Percentiles rank a stretch among this genome's conserved stretches.
phyloP scores from a whole-genome alignment of 2,113 vertebrate species.

The Haplochromis burtoni region DNA sequence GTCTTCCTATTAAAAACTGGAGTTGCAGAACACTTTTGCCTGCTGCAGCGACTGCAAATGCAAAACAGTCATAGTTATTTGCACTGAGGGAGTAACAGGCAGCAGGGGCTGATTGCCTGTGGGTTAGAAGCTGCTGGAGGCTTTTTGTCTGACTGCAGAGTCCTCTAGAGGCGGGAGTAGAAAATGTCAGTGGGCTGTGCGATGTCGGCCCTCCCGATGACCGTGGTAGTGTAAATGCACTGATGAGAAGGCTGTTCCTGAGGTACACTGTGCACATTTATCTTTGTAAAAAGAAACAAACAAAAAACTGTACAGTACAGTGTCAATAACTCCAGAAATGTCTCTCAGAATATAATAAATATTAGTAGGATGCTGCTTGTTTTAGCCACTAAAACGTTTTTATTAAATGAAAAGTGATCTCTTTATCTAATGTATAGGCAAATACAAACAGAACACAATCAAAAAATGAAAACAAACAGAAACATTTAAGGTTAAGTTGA shows the following conservation, averaged over 20 bases:
- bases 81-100: not conserved
- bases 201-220: not conserved
- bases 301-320: not conserved
- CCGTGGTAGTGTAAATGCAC: not conserved
- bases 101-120: not conserved
- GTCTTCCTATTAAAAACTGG: not conserved
- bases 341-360: fast-evolving
- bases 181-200: not conserved
- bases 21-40: not conserved
- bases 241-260: not conserved
- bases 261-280: not conserved
- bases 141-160: not conserved
- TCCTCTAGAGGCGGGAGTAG: not conserved
- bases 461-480: not conserved
- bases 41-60: not conserved
- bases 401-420: not conserved
- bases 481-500: not conserved
- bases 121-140: too few relatives aligned
- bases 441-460: not conserved
- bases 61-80: not conserved
- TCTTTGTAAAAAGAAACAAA: not conserved
- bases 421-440: not conserved
- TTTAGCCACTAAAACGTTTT: not conserved
- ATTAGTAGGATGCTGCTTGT: fast-evolving
- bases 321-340: not conserved